A percentile compares a stretch with the other conserved stretches of the same genome.
These are phyloP conservation scores for Cecropterus lyciades DNA, from an alignment of 1,140 invertebrate genomes.

Conservation along the genomic window DNA sequence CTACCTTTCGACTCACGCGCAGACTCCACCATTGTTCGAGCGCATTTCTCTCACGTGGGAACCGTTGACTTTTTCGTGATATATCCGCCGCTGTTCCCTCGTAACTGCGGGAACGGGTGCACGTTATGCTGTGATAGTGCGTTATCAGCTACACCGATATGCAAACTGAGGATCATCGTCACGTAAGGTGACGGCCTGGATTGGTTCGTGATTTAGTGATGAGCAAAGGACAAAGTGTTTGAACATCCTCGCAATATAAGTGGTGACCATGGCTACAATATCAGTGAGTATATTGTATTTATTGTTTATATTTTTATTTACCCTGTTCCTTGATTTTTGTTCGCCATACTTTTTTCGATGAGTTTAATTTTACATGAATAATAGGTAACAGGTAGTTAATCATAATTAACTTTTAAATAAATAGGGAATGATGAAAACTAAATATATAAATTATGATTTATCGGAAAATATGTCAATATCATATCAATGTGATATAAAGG, in stretches of 20 bases:
- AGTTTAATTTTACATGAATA: too few species aligned
- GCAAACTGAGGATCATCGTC: conserved; percentile 50
- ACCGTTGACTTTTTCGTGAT: conserved; percentile 67
- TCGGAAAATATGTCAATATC: too few species aligned
- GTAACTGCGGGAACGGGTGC: conserved; percentile 47
- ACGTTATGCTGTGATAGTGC: conserved; percentile 52
- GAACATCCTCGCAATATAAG: conserved; percentile 55
- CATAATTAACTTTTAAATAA: too few species aligned
- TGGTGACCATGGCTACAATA: conserved; percentile 60
- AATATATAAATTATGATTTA: too few species aligned
- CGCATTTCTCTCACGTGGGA: conserved; percentile 81
- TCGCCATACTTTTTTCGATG: too few species aligned
- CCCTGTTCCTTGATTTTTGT: too few species aligned
- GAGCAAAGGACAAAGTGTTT: conserved; percentile 67
- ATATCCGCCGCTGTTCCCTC: conserved; percentile 61
- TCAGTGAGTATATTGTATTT: conserved; percentile 52
- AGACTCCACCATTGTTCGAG: conserved; percentile 65
- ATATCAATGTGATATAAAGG: too few species aligned
- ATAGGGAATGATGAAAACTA: too few species aligned
- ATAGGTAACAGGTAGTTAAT: too few species aligned
- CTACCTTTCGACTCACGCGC: conserved; percentile 80
- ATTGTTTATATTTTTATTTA: background rate
- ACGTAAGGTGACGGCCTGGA: conserved; percentile 47
- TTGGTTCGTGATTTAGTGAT: conserved; percentile 64
- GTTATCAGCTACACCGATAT: conserved; percentile 51